Evolutionary conservation across 2,888 invertebrate species (phyloP), one percentile per base, ranked within the genome.

Genomic region (Tromatobia lineatoria): DNA sequence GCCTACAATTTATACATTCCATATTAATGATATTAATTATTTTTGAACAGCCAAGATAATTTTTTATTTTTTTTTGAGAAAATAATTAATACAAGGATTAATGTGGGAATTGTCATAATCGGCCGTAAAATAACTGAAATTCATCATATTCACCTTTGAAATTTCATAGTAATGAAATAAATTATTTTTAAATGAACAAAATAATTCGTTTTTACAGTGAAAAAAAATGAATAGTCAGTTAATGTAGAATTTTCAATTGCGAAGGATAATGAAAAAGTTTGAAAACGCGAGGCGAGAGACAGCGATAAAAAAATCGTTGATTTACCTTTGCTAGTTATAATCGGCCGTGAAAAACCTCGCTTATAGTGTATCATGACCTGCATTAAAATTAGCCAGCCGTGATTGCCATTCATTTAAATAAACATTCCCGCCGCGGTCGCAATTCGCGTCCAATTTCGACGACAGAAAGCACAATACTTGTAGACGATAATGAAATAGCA

Each of bases 381-480:
- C 47, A n/a, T n/a, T n/a, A 47, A 64, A 15, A 13, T 50, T 47
- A 61, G 47, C 34, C 52, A n/a, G 23, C 18, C 50, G 52, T 61
- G 42, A 67, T 42, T 61, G 42, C 54, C 20, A 54, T 57, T 70
- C 54, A 13, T 57, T 64, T 38, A 42, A 67, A 45, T 57, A 52
- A 23, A 34, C 25, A 67, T 57, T 69, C 47, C 64, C 34, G 18
- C 50, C 18, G 52, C 23, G 25, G 64, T 38, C 64, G 64, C 61
- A n/a, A 29, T 69, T 77, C 29, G 57, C 20, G 54, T 52, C 38
- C 38, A 18, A 34, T 70, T 54, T 54, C 34, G 38, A 70, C 54
- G 45, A 67, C 67, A 61, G 34, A 70, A 59, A 78, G 70, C 77
- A 77, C 77, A 77, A 73, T 73, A 73, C 15, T 73, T 38, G 38